Conservation (phyloP, 1,140 invertebrate species). For the Solenopsis fugax region DNA sequence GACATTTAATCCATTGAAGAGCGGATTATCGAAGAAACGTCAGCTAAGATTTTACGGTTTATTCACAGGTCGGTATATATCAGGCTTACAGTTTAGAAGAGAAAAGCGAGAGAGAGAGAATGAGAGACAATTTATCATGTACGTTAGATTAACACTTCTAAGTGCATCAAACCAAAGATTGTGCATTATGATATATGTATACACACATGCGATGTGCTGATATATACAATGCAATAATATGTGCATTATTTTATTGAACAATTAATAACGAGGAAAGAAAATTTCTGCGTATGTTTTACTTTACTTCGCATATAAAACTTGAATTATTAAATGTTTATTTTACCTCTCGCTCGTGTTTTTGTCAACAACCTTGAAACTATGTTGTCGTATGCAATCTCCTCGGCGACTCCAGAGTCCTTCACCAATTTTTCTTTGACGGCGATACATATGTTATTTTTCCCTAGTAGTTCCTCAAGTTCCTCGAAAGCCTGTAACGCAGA, state of each 20-base stretch:
- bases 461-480: slow-evolving; percentile 94
- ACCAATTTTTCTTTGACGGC: slow-evolving; percentile 97
- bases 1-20: neutral
- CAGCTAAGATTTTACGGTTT: slow-evolving; percentile 11
- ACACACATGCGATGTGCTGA: neutral
- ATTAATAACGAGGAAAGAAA: neutral
- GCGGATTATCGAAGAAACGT: slow-evolving; percentile 29
- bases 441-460: slow-evolving; percentile 95
- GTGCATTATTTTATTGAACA: neutral
- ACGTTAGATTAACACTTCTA: neutral
- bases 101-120: neutral
- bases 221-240: neutral
- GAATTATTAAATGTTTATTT: slow-evolving; percentile 71
- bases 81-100: slow-evolving; percentile 10
- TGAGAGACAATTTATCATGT: neutral
- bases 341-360: slow-evolving; percentile 95
- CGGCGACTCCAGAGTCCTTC: slow-evolving; percentile 97
- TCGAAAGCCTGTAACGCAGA: slow-evolving; percentile 94
- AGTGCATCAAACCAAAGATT: neutral
- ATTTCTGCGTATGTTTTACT: neutral
- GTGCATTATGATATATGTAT: neutral
- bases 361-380: slow-evolving; percentile 94
- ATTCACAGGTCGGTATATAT: neutral
- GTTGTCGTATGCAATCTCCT: slow-evolving; percentile 94
- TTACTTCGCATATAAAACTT: neutral